Evolutionary conservation across 2,888 invertebrate genomes (phyloP).

Genomic region (Rhagonycha fulva): DNA sequence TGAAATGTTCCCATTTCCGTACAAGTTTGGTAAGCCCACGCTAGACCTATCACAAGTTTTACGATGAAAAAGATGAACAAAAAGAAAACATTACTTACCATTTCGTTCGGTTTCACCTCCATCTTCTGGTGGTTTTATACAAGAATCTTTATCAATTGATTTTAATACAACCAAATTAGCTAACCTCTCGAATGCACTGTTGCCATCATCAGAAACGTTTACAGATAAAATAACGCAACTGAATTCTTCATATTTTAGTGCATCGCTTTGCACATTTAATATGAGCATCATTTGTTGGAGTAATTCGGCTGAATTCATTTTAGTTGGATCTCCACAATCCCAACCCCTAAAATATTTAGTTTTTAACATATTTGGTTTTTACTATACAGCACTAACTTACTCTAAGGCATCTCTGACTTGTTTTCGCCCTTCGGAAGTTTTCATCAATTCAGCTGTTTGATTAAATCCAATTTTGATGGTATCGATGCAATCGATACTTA

Average conservation of each 20-base stretch:
- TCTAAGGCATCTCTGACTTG: slow-evolving; percentile 11
- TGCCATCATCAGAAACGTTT: slow-evolving; percentile 1
- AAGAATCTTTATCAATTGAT: not conserved
- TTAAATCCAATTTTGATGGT: slow-evolving; percentile 13
- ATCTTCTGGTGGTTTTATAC: not conserved
- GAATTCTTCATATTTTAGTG: slow-evolving; percentile 8
- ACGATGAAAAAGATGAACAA: not conserved
- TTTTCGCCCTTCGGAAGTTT: slow-evolving; percentile 7
- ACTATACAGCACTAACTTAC: not conserved
- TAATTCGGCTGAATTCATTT: slow-evolving; percentile 9
- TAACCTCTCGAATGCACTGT: slow-evolving; percentile 1
- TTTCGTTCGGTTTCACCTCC: not conserved
- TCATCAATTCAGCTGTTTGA: not conserved
- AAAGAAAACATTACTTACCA: not conserved
- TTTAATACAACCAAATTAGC: slow-evolving; percentile 9
- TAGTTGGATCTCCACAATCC: slow-evolving; percentile 4
- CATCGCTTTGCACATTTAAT: slow-evolving; percentile 12
- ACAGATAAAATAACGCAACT: slow-evolving; percentile 8
- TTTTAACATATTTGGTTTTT: not conserved
- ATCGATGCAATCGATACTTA: slow-evolving; percentile 10
- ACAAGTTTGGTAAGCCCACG: slow-evolving; percentile 18
- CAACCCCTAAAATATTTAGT: not conserved
- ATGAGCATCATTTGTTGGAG: not conserved
- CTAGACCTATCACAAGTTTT: not conserved
- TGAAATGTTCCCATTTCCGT: slow-evolving; percentile 20